A percentile compares a stretch with the other conserved stretches of the same genome.
Conservation (phyloP, 2,797 vertebrate genomes). For the Artibeus jamaicensis region DNA sequence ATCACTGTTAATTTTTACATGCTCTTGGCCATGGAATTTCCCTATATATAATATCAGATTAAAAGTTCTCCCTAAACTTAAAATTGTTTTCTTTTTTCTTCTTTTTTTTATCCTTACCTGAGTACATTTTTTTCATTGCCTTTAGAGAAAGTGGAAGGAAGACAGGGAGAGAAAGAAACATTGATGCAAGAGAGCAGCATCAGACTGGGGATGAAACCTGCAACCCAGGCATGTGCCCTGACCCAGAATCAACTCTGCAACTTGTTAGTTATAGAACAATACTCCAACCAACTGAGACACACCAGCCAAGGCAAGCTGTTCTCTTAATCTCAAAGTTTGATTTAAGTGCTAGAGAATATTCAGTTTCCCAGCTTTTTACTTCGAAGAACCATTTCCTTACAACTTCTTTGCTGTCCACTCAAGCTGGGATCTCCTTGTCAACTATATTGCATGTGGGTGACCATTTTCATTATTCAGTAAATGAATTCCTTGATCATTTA, state of each 20-base stretch:
- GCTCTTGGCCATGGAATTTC: neutral
- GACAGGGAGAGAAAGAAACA: neutral
- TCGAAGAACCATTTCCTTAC: neutral
- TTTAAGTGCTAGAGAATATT: neutral
- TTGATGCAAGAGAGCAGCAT: neutral
- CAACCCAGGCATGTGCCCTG: no score
- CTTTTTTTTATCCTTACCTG: neutral
- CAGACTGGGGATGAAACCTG: no score
- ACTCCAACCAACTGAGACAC: neutral
- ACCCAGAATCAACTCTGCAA: neutral
- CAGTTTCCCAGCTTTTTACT: neutral
- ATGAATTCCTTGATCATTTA: neutral
- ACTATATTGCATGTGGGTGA: neutral
- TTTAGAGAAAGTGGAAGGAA: neutral
- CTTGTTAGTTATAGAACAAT: neutral
- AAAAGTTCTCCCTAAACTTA: neutral
- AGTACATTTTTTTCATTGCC: neutral
- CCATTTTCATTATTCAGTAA: neutral
- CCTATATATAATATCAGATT: neutral
- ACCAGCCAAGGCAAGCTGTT: neutral
- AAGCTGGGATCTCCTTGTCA: neutral
- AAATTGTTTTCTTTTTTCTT: neutral
- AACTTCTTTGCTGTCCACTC: neutral
- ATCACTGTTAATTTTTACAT: neutral
- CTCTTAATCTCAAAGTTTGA: slow-evolving; percentile 13